Evolutionary conservation across 2,797 vertebrate genomes (phyloP).

Genomic region (Coreius guichenoti): DNA sequence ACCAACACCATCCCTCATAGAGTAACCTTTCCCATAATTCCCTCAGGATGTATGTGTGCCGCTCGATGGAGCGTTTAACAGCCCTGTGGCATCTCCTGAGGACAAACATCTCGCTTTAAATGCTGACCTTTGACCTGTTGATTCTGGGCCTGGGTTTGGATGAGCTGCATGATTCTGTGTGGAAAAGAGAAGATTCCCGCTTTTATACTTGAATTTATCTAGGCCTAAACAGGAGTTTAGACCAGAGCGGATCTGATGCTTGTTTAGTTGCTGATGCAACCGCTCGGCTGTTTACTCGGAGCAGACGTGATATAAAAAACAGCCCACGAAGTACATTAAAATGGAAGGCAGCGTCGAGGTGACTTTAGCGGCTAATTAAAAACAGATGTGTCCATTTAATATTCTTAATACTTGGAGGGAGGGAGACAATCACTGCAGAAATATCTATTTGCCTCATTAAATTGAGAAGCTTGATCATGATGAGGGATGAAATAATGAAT

Average conservation of each 20-base stretch:
- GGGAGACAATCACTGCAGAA: slow-evolving; percentile 84
- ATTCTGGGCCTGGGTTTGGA: background rate
- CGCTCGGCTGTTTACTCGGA: slow-evolving; percentile 62
- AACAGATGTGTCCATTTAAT: slow-evolving; percentile 90
- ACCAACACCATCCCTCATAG: slow-evolving; percentile 24
- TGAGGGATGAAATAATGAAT: slow-evolving; percentile 83
- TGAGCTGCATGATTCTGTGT: background rate
- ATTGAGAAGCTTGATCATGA: slow-evolving; percentile 83
- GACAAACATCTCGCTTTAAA: slow-evolving; percentile 22
- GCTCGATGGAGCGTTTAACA: slow-evolving; percentile 5
- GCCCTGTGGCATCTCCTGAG: slow-evolving; percentile 3
- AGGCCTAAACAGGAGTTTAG: background rate
- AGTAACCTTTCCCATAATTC: slow-evolving; percentile 50
- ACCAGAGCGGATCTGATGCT: background rate
- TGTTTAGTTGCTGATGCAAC: slow-evolving; percentile 2
- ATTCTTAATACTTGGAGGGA: slow-evolving; percentile 87
- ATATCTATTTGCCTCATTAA: slow-evolving; percentile 87
- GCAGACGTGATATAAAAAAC: slow-evolving; percentile 66
- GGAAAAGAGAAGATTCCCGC: background rate
- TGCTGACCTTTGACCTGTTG: slow-evolving; percentile 13
- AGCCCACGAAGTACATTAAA: slow-evolving; percentile 78
- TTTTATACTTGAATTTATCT: background rate
- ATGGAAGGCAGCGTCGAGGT: slow-evolving; percentile 83
- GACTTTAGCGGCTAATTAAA: slow-evolving; percentile 87
- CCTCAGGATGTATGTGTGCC: background rate